Evolutionary conservation across 1,140 invertebrate genomes (phyloP).

Genomic region (Trinorchestia longiramus): DNA sequence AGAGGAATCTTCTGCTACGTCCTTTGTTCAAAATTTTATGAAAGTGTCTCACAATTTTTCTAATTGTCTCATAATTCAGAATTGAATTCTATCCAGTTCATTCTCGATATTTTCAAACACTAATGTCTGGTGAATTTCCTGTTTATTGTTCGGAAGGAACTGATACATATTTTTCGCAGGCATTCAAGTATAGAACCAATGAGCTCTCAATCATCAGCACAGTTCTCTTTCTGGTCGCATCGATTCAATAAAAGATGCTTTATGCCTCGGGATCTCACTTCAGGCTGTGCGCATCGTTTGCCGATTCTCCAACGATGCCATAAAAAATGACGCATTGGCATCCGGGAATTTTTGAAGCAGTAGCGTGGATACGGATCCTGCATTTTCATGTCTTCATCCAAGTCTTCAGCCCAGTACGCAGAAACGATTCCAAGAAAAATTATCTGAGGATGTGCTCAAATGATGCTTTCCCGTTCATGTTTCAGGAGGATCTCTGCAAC

Average conservation of each 20-base stretch:
- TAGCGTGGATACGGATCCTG: neutral
- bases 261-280: neutral
- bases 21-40: neutral
- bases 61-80: neutral
- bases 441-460: neutral
- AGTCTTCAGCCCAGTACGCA: neutral
- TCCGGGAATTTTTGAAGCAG: neutral
- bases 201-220: neutral
- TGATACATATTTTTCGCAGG: neutral
- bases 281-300: neutral
- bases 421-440: neutral
- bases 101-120: neutral
- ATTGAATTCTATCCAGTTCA: neutral
- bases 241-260: constrained; percentile 9
- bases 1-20: neutral
- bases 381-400: neutral
- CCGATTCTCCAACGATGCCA: neutral
- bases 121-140: neutral
- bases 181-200: neutral
- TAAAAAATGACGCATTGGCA: neutral
- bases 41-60: neutral
- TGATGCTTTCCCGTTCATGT: neutral
- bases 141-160: neutral
- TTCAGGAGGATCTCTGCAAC: neutral
- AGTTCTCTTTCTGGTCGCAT: neutral